Evolutionary conservation across 2,113 vertebrate genomes (phyloP).

Genomic region (Catharus fuscescens): DNA sequence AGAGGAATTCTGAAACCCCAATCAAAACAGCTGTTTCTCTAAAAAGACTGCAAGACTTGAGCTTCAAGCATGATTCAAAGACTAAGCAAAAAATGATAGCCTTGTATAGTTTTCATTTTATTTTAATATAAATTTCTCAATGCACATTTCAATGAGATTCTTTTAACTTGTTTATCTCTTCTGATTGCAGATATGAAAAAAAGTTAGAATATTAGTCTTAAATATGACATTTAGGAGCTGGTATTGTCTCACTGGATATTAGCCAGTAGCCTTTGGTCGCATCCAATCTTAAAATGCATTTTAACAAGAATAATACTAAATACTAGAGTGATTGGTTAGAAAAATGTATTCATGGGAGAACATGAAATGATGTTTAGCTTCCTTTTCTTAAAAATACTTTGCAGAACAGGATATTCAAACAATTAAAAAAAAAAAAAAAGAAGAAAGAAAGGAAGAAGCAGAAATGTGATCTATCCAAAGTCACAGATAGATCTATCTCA

Average conservation of each 20-base stretch:
- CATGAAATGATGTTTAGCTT: background rate
- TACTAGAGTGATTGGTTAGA: background rate
- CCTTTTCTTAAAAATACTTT: background rate
- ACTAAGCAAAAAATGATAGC: conserved; percentile 70
- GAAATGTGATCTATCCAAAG: background rate
- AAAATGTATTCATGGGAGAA: background rate
- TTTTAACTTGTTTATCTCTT: background rate
- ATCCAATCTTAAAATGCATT: background rate
- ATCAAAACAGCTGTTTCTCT: conserved; percentile 69
- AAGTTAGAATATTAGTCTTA: background rate
- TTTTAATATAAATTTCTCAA: background rate
- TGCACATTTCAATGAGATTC: background rate
- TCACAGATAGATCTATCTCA: background rate
- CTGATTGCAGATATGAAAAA: background rate
- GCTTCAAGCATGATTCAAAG: conserved; percentile 65
- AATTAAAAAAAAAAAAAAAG: no score
- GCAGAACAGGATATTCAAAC: background rate
- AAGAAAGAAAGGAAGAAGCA: background rate
- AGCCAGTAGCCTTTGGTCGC: background rate
- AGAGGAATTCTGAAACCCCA: conserved; percentile 40
- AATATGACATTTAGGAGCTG: background rate
- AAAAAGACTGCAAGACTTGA: conserved; percentile 57
- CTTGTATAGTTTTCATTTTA: conserved; percentile 63
- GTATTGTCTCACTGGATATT: background rate
- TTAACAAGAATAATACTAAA: background rate